phyloP scores from a whole-genome alignment of 1,140 invertebrate species.

The Tribolium castaneum region DNA sequence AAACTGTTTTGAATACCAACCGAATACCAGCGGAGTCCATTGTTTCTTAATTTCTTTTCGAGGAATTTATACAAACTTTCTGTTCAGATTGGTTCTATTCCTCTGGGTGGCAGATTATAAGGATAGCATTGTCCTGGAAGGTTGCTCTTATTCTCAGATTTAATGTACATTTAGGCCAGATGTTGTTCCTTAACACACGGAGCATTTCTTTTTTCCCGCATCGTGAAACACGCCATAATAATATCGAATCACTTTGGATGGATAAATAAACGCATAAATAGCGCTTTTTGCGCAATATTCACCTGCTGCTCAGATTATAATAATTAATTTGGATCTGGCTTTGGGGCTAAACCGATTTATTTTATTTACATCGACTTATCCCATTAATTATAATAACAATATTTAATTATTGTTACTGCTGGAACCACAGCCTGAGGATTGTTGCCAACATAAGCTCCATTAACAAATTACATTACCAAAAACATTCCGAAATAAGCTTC shows the following conservation, averaged over 20 bases:
- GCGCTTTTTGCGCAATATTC: not conserved
- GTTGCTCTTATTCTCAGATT: constrained; percentile 33
- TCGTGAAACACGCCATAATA: constrained; percentile 20
- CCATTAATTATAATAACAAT: not conserved
- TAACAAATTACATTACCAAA: not conserved
- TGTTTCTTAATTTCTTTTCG: constrained; percentile 53
- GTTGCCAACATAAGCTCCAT: not conserved
- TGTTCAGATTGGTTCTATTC: constrained; percentile 47
- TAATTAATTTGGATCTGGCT: constrained; percentile 3
- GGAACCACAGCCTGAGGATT: not conserved
- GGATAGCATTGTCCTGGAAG: constrained; percentile 42
- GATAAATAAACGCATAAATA: constrained; percentile 27
- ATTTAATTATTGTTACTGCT: not conserved
- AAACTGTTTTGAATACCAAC: constrained; percentile 51
- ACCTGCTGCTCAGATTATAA: not conserved
- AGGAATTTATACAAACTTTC: constrained; percentile 47
- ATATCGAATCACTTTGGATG: constrained; percentile 21
- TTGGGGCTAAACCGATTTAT: constrained; percentile 4
- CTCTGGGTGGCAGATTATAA: constrained; percentile 45
- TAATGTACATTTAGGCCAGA: constrained; percentile 32
- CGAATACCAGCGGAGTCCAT: constrained; percentile 44
- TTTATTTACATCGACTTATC: not conserved
- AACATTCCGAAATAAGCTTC: not conserved
- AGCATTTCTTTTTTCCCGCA: constrained; percentile 17
- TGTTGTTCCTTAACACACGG: constrained; percentile 23